Base-by-base conservation (phyloP, 35 echinoderm and acorn worm genomes). In the Diadema setosum region DNA sequence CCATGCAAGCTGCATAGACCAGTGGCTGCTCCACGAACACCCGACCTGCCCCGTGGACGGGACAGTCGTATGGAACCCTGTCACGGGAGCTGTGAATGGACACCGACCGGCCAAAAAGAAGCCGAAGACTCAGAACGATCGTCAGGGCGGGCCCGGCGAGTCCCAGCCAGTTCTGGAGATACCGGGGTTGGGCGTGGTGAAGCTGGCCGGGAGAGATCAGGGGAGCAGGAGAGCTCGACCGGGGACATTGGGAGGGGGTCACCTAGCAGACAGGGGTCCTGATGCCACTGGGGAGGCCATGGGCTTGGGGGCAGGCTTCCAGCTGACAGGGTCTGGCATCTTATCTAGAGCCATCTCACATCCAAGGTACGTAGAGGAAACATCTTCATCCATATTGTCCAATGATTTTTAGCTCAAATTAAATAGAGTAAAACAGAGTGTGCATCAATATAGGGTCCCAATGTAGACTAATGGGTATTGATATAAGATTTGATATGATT, bases 41-140 rank as follows among this genome's bases (percentile, higher is more conserved):
- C 88, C 92, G 44, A 99, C 96, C 3, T 99, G 96, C 65, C 96
- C 96, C 14, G 87, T 99, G 5, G 96, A 99, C 70, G 96, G 96
- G 5, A 94, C 92, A 4, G 74, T 89, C 5, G 92, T 99, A 23
- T 99, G 93, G 86, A 99, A 89, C 26, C 89, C 93, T 24, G 27
- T 90, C 35, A 94, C 83, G 26, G 44, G 41, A 55, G 86, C 46
- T 18, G 80, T 70, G 16, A 74, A 59, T 31, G 9, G 84, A n/a
- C 48, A 48, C 25, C 29, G 12, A 30, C 48, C 84, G 73, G 65
- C 45, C 5, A 37, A 42, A 30, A 80, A 49, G 58, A 85, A 70
- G 61, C 42, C 81, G 7, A 83, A 75, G 12, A 37, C 73, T 42
- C 17, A 78, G 11, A 84, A 67, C 35, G 82, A 56, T n/a, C 31